phyloP scores from a whole-genome alignment of 2,797 vertebrate species.

The Bovichtus variegatus region DNA sequence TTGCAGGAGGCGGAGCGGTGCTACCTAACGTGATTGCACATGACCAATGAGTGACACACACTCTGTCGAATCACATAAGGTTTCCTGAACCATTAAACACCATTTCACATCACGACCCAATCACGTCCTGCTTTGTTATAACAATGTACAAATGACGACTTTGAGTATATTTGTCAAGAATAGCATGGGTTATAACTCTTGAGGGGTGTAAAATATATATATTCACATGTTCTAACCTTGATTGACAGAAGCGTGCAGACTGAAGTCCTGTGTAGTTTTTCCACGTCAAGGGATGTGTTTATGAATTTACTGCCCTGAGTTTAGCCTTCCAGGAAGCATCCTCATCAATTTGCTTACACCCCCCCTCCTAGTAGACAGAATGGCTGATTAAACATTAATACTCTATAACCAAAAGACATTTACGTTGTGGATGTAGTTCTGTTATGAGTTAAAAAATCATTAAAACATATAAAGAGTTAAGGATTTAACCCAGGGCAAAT shows the following conservation, averaged over 20 bases:
- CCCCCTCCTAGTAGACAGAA: accelerated
- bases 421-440: neutral
- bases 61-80: conserved; percentile 45
- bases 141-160: neutral
- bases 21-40: conserved; percentile 53
- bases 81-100: neutral
- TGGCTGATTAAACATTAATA: neutral
- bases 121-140: neutral
- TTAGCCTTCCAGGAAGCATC: conserved; percentile 1
- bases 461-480: too few relatives aligned
- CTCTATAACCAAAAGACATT: neutral
- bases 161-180: neutral
- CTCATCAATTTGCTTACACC: neutral
- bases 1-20: conserved; percentile 52
- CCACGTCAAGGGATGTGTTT: neutral
- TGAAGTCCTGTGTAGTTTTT: neutral
- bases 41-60: conserved; percentile 40
- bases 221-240: neutral
- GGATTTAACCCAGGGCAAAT: too few relatives aligned
- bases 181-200: neutral
- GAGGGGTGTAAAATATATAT: neutral
- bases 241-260: neutral
- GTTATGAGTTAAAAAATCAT: neutral
- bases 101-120: neutral
- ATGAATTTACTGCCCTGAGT: neutral